Conservation (phyloP, 2,888 invertebrate genomes). For the Cheilosia urbana region DNA sequence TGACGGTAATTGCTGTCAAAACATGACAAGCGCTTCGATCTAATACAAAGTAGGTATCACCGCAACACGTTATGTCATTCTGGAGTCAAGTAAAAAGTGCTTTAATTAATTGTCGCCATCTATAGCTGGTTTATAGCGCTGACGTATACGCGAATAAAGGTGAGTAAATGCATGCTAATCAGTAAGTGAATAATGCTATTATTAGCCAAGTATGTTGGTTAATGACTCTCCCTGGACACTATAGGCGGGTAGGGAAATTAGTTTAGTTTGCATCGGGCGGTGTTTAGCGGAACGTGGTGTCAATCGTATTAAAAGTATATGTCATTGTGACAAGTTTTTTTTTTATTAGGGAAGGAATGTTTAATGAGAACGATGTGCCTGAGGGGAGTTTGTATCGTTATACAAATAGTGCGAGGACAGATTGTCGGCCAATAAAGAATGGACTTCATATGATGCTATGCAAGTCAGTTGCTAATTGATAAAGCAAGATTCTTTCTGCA, state of each 20-base stretch:
- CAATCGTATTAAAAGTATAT: neutral
- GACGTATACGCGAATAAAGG: constrained; percentile 23
- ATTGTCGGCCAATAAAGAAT: too few relatives aligned
- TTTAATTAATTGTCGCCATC: constrained; percentile 39
- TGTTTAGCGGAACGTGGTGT: neutral
- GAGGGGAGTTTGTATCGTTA: too few relatives aligned
- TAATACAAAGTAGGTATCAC: neutral
- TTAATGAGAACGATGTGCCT: too few relatives aligned
- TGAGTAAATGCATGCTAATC: constrained; percentile 58
- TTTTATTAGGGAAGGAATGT: too few relatives aligned
- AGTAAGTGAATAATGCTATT: constrained; percentile 51
- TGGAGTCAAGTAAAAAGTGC: constrained; percentile 20
- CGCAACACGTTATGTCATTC: constrained; percentile 5
- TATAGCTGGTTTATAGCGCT: neutral
- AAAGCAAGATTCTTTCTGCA: too few relatives aligned
- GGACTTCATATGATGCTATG: too few relatives aligned
- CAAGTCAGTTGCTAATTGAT: too few relatives aligned
- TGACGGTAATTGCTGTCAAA: constrained; percentile 1
- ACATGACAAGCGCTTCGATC: neutral
- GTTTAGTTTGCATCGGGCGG: constrained; percentile 23
- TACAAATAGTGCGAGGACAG: too few relatives aligned
- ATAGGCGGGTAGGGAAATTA: neutral
- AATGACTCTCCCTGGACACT: constrained; percentile 41
- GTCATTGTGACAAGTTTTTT: too few relatives aligned
- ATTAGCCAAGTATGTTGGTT: constrained; percentile 51